A percentile compares a stretch with the other conserved stretches of the same genome.
phyloP scores from a whole-genome alignment of 2,113 vertebrate species.

The Coracopsis vasa region DNA sequence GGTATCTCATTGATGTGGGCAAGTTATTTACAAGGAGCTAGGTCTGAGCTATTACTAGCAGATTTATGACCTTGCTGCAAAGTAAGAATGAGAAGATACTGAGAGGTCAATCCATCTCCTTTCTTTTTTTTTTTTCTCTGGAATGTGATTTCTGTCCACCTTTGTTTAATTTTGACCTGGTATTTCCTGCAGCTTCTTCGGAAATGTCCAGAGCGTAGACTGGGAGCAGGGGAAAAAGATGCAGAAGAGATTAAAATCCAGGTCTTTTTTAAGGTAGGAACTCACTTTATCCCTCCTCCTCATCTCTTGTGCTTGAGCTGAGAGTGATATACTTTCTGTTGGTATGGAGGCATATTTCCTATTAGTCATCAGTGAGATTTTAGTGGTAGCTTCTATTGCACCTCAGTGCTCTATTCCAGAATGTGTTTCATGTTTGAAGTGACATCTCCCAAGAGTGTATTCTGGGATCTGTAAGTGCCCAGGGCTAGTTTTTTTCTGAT shows the following conservation, averaged over 20 bases:
- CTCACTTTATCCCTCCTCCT: neutral
- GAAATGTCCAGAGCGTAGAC: constrained; percentile 87
- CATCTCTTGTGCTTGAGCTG: neutral
- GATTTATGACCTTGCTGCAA: neutral
- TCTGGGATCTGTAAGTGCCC: neutral
- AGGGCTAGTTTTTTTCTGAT: neutral
- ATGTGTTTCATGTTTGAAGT: neutral
- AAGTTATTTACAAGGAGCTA: neutral
- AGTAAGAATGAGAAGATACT: neutral
- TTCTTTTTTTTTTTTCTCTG: neutral
- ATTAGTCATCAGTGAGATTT: neutral
- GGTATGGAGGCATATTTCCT: neutral
- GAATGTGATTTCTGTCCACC: neutral
- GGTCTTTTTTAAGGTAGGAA: constrained; percentile 86
- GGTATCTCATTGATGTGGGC: neutral
- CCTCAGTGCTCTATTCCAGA: neutral
- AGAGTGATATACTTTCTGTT: neutral
- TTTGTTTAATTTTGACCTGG: neutral
- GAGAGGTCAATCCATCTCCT: neutral
- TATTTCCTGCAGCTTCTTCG: constrained; percentile 83
- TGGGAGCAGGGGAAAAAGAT: constrained; percentile 86
- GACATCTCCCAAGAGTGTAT: neutral
- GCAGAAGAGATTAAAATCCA: constrained; percentile 91
- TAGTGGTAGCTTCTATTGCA: neutral
- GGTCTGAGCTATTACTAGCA: neutral